Conservation (phyloP, 1,140 invertebrate species). For the Leptoteleia sp. region DNA sequence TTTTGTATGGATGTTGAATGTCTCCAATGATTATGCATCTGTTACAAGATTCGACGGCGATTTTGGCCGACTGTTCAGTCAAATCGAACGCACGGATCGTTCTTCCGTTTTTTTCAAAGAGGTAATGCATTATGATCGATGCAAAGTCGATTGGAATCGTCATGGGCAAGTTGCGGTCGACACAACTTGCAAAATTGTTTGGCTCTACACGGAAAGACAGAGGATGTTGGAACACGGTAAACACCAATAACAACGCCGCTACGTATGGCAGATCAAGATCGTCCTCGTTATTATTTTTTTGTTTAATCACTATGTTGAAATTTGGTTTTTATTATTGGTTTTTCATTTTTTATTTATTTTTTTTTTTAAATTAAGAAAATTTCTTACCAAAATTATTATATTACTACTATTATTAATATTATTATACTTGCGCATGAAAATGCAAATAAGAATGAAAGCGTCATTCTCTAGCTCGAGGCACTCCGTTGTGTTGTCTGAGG, state of each 20-base stretch:
- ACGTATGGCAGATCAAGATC: constrained; percentile 8
- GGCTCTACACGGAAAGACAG: neutral
- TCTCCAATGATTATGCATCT: constrained; percentile 14
- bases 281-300: constrained; percentile 53
- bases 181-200: constrained; percentile 1
- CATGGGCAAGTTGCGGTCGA: constrained; percentile 11
- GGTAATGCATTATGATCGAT: no score
- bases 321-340: constrained; percentile 23
- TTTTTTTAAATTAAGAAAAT: no score
- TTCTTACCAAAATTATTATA: no score
- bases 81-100: neutral
- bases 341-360: constrained; percentile 34
- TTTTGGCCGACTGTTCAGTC: neutral
- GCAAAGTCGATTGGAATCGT: constrained; percentile 9
- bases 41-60: neutral
- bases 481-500: constrained; percentile 24
- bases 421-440: constrained; percentile 72
- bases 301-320: constrained; percentile 19
- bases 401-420: no score
- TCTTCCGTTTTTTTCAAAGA: no score
- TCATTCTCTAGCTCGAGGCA: constrained; percentile 72
- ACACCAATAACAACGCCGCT: constrained; percentile 11
- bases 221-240: constrained; percentile 20
- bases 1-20: constrained; percentile 23
- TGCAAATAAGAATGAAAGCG: constrained; percentile 75